Conservation (phyloP, 2,888 invertebrate genomes). For the Clivina fossor region DNA sequence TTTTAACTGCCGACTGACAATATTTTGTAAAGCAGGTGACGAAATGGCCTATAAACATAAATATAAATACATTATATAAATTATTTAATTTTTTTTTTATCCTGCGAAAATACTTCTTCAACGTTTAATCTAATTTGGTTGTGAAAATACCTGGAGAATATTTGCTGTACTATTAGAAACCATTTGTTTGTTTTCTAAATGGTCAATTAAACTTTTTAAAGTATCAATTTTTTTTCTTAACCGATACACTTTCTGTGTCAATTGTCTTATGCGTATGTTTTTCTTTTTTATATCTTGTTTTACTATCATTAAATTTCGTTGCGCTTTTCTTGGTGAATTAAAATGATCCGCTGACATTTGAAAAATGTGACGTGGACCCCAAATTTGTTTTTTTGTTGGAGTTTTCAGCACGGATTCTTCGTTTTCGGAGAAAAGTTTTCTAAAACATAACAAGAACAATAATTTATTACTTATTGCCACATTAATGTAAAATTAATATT, state of each 20-base stretch:
- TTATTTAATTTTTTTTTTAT: not conserved
- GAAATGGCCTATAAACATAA: slow-evolving; percentile 8
- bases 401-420: not conserved
- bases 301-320: slow-evolving; percentile 5
- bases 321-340: slow-evolving; percentile 3
- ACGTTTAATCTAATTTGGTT: not conserved
- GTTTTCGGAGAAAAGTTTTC: not conserved
- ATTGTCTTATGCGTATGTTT: not conserved
- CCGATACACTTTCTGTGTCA: not conserved
- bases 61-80: not conserved
- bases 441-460: no score
- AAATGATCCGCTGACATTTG: slow-evolving; percentile 4
- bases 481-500: no score
- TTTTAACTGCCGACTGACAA: slow-evolving; percentile 2
- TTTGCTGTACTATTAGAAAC: not conserved
- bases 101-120: not conserved
- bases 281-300: not conserved
- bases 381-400: slow-evolving; percentile 4
- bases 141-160: slow-evolving; percentile 2
- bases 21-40: slow-evolving; percentile 2
- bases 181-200: not conserved
- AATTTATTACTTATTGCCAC: no score
- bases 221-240: slow-evolving; percentile 2
- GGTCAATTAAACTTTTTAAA: not conserved
- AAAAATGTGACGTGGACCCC: not conserved